Base-by-base conservation (phyloP, 2,113 vertebrate species). In the Crypturellus undulatus region DNA sequence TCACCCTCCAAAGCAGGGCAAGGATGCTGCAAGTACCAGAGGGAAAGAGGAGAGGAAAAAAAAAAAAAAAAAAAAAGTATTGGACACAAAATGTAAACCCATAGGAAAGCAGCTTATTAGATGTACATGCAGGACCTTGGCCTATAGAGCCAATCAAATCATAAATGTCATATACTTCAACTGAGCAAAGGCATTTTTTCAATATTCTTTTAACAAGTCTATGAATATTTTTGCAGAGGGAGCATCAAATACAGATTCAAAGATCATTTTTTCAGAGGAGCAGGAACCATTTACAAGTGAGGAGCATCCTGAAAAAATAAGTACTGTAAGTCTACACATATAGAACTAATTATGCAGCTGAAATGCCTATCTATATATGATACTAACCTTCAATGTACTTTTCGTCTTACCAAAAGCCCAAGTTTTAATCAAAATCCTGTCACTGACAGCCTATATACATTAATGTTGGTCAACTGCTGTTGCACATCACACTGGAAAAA, bases 391-490 rank as follows among this genome's bases (percentile, higher is more conserved):
- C 2, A 1, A 0, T 1, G 7, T 3, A 10, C 42, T 34, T 5
- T 2, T 10, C 22, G 12, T 54, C 52, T 54, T 17, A 34, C 34
- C 43, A 34, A 64, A 43, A 65, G 32, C 22, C 18, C 24, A 9
- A 1, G 2, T 0, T 11, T 52, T 21, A 7, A 7, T 34, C 42
- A 0, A 40, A 10, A 36, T 64, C 32, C 28, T 52, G 36, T 63
- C 32, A 1, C 28, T 8, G 28, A n/a, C 60, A 13, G 14, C 34
- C 5, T 9, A 1, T 22, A 16, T 10, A 13, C 0, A 0, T 3
- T 12, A 26, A 6, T 47, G 45, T 19, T 47, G 45, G 20, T 47
- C 45, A 20, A 11, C 49, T 49, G 49, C 49, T 49, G 49, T 22
- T 49, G 49, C 49, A 49, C 49, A 49, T 49, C 21, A 49, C 21